Base-by-base conservation (phyloP, 1,140 invertebrate species). In the Philaenus spumarius region DNA sequence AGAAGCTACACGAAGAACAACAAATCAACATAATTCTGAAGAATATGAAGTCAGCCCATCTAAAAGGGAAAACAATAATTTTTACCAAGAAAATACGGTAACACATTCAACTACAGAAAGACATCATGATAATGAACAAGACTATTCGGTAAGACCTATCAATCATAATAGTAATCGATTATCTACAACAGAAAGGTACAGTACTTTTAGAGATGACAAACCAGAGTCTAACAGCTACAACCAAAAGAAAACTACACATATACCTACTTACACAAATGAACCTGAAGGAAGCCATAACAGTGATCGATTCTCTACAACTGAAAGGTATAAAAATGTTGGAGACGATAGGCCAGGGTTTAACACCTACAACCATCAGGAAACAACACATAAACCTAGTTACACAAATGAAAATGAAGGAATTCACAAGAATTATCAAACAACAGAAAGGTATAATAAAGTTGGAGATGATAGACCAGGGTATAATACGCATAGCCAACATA, bases 221-320 rank as follows among this genome's bases (percentile, higher is more conserved):
- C 26, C 26, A 30, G 26, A 9, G 9, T 9, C 22, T 43, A 50
- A 52, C 14, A 59, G 45, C 26, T 43, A 52, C 17, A 55, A 37
- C 43, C 22, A 15, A 17, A 4, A 43, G 7, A 24, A 22, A 14
- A 55, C 52, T 23, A 55, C 37, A 5, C 17, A 24, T 14, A 55
- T 22, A 43, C 37, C 40, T n/a, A 23, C 35, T 19, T 15, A 22
- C 37, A 37, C 30, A 12, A 23, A 50, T 23, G 30, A 34, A n/a
- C 23, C 2, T 40, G 4, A 40, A 14, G 17, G 17, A n/a, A 40
- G 14, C 14, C 3, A 40, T 5, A 40, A 40, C 14, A 40, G 14
- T 40, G 39, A 40, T 6, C 39, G 17, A 3, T 40, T 17, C 14
- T 14, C 14, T 40, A 40, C 17, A 40, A 40, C 39, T 6, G 17